phyloP scores from a whole-genome alignment of 2,888 invertebrate genomes.

The Drosophila sordidula region DNA sequence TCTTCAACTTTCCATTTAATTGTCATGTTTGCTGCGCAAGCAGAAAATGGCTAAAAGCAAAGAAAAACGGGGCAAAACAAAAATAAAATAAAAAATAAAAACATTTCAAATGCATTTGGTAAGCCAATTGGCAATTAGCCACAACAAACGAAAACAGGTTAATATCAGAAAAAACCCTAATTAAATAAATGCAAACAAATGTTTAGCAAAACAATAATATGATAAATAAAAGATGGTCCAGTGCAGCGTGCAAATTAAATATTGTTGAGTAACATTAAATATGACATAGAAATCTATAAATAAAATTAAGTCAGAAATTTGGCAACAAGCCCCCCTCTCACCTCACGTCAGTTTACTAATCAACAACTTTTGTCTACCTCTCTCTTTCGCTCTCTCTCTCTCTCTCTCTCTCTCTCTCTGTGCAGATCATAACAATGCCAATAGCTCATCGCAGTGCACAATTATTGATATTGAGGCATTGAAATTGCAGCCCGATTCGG shows the following conservation, averaged over 20 bases:
- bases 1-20: conserved; percentile 7
- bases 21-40: conserved; percentile 19
- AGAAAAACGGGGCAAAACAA: background rate
- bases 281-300: conserved; percentile 2
- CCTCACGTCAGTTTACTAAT: conserved; percentile 24
- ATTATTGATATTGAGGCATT: conserved; percentile 82
- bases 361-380: conserved; percentile 5
- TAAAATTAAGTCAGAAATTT: conserved; percentile 15
- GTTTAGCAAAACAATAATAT: background rate
- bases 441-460: conserved; percentile 68
- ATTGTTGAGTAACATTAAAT: background rate
- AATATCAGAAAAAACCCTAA: conserved; percentile 8
- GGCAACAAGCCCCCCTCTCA: background rate
- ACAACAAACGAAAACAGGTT: conserved; percentile 7
- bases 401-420: conserved; percentile 2
- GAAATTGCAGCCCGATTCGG: conserved; percentile 83
- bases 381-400: background rate
- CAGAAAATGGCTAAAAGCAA: conserved; percentile 12
- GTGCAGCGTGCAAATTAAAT: background rate
- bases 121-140: conserved; percentile 26
- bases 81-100: conserved; percentile 7
- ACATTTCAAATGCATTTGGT: conserved; percentile 23
- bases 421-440: conserved; percentile 67
- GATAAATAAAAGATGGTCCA: background rate
- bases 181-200: conserved; percentile 16